Evolutionary conservation across 2,797 vertebrate species (phyloP), one percentile per base, ranked within the genome.

Genomic region (Cyprinella venusta): DNA sequence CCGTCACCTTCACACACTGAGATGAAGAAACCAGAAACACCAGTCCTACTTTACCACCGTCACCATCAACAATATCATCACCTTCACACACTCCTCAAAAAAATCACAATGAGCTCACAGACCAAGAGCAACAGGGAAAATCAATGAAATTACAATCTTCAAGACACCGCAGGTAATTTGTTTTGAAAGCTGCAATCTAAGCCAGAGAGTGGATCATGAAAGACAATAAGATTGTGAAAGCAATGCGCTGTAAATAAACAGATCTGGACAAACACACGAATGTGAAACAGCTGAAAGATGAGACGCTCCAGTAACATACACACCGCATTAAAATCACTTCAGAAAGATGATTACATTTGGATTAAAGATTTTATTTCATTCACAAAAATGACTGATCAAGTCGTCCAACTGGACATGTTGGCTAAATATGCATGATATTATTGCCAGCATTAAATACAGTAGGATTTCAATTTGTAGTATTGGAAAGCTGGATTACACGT

Each of bases 101-200:
- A n/a, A n/a, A n/a, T n/a, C n/a, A n/a, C n/a, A n/a, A n/a, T n/a
- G n/a, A n/a, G n/a, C n/a, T n/a, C n/a, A n/a, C n/a, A n/a, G n/a
- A n/a, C n/a, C n/a, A n/a, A n/a, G n/a, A n/a, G n/a, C n/a, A n/a
- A n/a, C n/a, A n/a, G n/a, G n/a, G n/a, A n/a, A n/a, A n/a, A n/a
- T n/a, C n/a, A n/a, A n/a, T n/a, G n/a, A n/a, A n/a, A n/a, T n/a
- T n/a, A n/a, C n/a, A n/a, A n/a, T n/a, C n/a, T n/a, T n/a, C n/a
- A n/a, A n/a, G n/a, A n/a, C n/a, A n/a, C n/a, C n/a, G n/a, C n/a
- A n/a, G n/a, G n/a, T n/a, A n/a, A n/a, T n/a, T 92, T 91, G 87
- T 89, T 80, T 89, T 77, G 87, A 87, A 91, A 85, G 88, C 64
- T 88, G 81, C 89, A 87, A 88, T 87, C 88, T 50, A 84, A 86